phyloP scores from a whole-genome alignment of 2,888 invertebrate genomes.

The Euspilapteryx auroguttella region DNA sequence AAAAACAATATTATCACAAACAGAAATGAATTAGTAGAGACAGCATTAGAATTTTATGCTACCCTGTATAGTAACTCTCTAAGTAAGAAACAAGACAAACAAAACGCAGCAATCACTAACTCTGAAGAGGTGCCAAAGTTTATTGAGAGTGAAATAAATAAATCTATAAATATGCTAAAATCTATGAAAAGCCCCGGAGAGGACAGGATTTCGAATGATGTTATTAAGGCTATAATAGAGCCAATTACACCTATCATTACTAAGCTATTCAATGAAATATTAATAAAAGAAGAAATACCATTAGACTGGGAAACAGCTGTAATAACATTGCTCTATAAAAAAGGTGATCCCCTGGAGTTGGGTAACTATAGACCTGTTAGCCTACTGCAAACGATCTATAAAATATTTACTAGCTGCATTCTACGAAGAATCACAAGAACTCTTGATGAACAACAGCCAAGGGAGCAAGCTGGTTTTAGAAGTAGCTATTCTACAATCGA shows the following conservation, averaged over 20 bases:
- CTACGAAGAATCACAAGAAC: slow-evolving; percentile 1
- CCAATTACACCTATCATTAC: slow-evolving; percentile 5
- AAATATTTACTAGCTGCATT: slow-evolving; percentile 1
- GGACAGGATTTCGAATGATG: too few species aligned
- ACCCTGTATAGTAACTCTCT: background rate
- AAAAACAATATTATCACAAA: background rate
- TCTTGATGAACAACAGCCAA: slow-evolving; percentile 4
- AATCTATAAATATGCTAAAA: slow-evolving; percentile 3
- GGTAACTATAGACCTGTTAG: slow-evolving; percentile 1
- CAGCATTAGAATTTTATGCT: background rate
- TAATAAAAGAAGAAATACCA: background rate
- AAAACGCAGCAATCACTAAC: background rate
- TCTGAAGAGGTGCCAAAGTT: background rate
- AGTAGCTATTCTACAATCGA: too few species aligned
- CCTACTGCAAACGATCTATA: slow-evolving; percentile 2
- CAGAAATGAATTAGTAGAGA: background rate
- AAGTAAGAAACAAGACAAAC: too few species aligned
- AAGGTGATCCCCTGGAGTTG: slow-evolving; percentile 2
- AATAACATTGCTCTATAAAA: slow-evolving; percentile 2
- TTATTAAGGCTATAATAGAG: slow-evolving; percentile 4
- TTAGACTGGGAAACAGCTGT: background rate
- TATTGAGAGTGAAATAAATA: background rate
- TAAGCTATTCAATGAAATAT: slow-evolving; percentile 3
- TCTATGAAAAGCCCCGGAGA: too few species aligned
- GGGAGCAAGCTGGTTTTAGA: slow-evolving; percentile 5